Percentiles rank a stretch among this genome's conserved stretches.
Conservation (phyloP, 2,888 invertebrate genomes). For the Drosophila bunnanda region DNA sequence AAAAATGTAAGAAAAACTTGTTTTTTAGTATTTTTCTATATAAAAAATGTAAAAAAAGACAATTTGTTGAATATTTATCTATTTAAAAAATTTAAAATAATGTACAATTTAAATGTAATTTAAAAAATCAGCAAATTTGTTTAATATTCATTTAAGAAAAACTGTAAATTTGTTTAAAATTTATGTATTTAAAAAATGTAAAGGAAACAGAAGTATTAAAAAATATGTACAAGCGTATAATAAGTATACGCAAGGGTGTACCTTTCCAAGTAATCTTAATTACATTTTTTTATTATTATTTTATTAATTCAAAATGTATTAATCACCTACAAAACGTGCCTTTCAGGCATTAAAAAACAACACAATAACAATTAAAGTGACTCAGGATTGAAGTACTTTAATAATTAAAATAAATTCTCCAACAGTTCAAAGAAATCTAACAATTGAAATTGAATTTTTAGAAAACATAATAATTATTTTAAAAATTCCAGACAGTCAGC, state of each 20-base stretch:
- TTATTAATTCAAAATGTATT: not conserved
- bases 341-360: not conserved
- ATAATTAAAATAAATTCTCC: not conserved
- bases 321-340: constrained; percentile 2
- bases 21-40: not conserved
- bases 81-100: too few species aligned
- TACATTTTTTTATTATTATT: too few species aligned
- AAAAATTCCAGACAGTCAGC: too few species aligned
- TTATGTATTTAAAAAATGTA: not conserved
- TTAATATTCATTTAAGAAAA: too few species aligned
- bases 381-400: not conserved
- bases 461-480: too few species aligned
- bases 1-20: too few species aligned
- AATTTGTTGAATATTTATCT: not conserved
- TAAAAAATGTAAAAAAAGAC: not conserved
- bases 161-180: not conserved
- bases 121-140: too few species aligned
- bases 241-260: not conserved
- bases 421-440: not conserved
- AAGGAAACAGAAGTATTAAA: not conserved
- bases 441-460: too few species aligned
- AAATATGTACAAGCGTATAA: not conserved
- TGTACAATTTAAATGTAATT: too few species aligned
- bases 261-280: too few species aligned
- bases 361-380: not conserved